A percentile compares a stretch with the other conserved stretches of the same genome.
Conservation (phyloP, 2,797 vertebrate genomes). For the Australoheros facetus region DNA sequence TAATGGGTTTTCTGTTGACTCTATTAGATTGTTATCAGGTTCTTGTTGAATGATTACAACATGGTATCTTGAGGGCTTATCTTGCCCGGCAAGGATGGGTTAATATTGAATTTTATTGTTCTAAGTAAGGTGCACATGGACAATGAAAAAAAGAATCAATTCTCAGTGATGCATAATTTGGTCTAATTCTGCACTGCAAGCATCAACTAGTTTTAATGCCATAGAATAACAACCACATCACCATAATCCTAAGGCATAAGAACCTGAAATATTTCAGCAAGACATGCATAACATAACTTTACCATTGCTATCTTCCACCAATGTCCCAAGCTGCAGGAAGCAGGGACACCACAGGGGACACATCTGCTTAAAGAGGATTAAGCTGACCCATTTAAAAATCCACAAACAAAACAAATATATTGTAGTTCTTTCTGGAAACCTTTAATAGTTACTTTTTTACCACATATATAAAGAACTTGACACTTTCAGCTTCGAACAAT, state of each 20-base stretch:
- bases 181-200: too few species aligned
- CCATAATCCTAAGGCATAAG: background rate
- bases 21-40: slow-evolving; percentile 59
- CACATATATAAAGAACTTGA: background rate
- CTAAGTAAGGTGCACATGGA: background rate
- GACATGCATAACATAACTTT: background rate
- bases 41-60: slow-evolving; percentile 58
- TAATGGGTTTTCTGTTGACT: slow-evolving; percentile 74
- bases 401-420: background rate
- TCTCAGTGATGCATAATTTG: too few species aligned
- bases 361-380: background rate
- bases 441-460: background rate
- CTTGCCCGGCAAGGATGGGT: slow-evolving; percentile 29
- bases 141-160: background rate
- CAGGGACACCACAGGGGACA: background rate
- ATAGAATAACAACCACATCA: background rate
- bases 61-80: slow-evolving; percentile 43
- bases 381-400: background rate
- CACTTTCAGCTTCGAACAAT: background rate
- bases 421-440: background rate
- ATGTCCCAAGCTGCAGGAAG: background rate
- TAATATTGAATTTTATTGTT: slow-evolving; percentile 5
- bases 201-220: background rate
- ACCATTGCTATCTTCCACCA: background rate
- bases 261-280: background rate